Base-by-base conservation (phyloP, 2,888 invertebrate genomes). In the Byasa hedistus region DNA sequence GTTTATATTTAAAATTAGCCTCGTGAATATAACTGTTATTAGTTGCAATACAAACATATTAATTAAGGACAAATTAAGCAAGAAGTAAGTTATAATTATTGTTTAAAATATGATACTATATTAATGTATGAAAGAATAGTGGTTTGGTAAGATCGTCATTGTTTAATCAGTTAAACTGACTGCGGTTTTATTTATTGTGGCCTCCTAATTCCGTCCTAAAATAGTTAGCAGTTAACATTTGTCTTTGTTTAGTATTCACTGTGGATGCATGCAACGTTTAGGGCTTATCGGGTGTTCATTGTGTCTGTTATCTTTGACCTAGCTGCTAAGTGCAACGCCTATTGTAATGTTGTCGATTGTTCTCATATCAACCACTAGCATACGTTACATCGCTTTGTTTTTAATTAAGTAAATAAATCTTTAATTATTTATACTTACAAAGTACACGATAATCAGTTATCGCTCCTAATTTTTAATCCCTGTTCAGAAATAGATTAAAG, bases 321-420 rank as follows among this genome's bases (percentile, higher is more conserved):
- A 55, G 61, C 54, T 39, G 39, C 36, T 52, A 39, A 55, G 54
- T 61, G 39, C 36, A 36, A 55, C 54, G 54, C 55, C 61, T 61
- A 55, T 61, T 61, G 54, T 61, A 48, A 27, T 51, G 23, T 48
- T 59, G 59, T 21, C 54, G 54, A 61, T 61, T 61, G 55, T 61
- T 54, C 23, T 8, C 19, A 32, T 39, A 61, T 39, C 23, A 61
- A 22, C 12, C 10, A 27, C 55, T 15, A 15, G 57, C 54, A 36
- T 60, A 51, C 52, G 24, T 52, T 52, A 55, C n/a, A 22, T 55
- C 54, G n/a, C 61, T 39, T 59, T 61, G 54, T 39, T 17, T 55
- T 55, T 23, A 21, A 48, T 27, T 51, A 51, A 61, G 51, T 52
- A 54, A 57, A 15, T 27, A 56, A 22, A 54, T 23, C 22, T 15